These are phyloP conservation scores for Sphaerophoria taeniata DNA, from an alignment of 2,888 invertebrate species.

Conservation along the genomic window DNA sequence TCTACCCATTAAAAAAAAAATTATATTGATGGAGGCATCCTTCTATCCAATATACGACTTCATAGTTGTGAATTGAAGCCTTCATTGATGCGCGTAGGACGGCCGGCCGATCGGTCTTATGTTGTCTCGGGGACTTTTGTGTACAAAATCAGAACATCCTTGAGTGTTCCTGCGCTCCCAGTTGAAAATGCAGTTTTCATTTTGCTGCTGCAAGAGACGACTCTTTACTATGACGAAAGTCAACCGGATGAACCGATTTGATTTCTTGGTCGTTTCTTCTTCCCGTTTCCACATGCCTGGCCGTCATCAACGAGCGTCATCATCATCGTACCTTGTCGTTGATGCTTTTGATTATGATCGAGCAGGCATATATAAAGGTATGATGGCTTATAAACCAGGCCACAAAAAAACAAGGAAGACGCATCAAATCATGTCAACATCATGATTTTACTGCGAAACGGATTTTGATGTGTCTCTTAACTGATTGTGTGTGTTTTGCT, in stretches of 20 bases:
- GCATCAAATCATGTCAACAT: conserved; percentile 73
- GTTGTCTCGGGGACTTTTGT: conserved; percentile 17
- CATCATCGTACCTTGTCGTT: not conserved
- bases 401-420: conserved; percentile 71
- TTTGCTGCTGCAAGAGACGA: not conserved
- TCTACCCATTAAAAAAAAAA: conserved; percentile 22
- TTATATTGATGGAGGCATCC: not conserved
- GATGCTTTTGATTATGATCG: conserved; percentile 66
- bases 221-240: not conserved
- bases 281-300: not conserved
- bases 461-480: conserved; percentile 74
- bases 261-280: conserved; percentile 48
- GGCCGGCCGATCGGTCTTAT: conserved; percentile 12
- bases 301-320: not conserved
- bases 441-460: conserved; percentile 70
- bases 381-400: conserved; percentile 47
- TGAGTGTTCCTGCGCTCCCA: conserved; percentile 11
- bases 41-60: not conserved
- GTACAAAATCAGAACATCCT: conserved; percentile 12
- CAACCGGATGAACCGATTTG: conserved; percentile 39
- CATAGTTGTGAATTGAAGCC: not conserved
- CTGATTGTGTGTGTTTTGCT: conserved; percentile 55
- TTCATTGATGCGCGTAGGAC: conserved; percentile 62
- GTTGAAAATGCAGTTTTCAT: conserved; percentile 63
- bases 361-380: conserved; percentile 33